A percentile compares a stretch with the other conserved stretches of the same genome.
phyloP scores from a whole-genome alignment of 2,113 vertebrate genomes.

The Argyrosomus japonicus region DNA sequence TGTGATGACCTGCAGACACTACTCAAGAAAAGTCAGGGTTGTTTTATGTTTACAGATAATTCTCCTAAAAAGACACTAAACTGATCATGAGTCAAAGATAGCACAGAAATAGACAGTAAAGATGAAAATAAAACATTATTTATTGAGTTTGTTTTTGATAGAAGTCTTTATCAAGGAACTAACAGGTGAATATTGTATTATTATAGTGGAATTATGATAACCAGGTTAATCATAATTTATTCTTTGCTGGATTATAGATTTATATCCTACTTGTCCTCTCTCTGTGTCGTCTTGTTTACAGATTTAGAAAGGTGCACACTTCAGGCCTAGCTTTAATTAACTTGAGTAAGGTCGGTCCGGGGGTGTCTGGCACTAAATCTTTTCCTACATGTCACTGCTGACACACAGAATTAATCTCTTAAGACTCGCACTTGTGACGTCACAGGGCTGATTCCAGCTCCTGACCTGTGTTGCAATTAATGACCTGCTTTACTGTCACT shows the following conservation, averaged over 20 bases:
- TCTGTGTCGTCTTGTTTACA: not conserved
- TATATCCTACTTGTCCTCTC: not conserved
- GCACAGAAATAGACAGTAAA: not conserved
- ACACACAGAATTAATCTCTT: constrained; percentile 55
- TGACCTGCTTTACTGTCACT: not conserved
- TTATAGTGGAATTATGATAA: not conserved
- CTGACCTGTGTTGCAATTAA: constrained; percentile 14
- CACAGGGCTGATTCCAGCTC: constrained; percentile 12
- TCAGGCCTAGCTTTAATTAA: constrained; percentile 25
- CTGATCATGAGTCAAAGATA: too few species aligned
- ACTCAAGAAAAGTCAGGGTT: too few species aligned
- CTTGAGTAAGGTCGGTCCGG: not conserved
- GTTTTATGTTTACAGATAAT: not conserved
- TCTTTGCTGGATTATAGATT: not conserved
- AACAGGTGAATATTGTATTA: not conserved
- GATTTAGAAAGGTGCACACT: not conserved
- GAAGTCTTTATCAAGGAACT: not conserved
- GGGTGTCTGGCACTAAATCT: constrained; percentile 32
- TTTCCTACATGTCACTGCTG: constrained; percentile 15
- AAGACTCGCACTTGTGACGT: constrained; percentile 37
- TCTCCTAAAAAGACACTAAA: too few species aligned
- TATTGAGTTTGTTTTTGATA: not conserved
- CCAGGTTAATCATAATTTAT: not conserved
- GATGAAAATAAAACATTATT: not conserved
- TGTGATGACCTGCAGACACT: not conserved